phyloP scores from a whole-genome alignment of 37 sponge, comb jelly and placozoan genomes.

The Crambe crambe region DNA sequence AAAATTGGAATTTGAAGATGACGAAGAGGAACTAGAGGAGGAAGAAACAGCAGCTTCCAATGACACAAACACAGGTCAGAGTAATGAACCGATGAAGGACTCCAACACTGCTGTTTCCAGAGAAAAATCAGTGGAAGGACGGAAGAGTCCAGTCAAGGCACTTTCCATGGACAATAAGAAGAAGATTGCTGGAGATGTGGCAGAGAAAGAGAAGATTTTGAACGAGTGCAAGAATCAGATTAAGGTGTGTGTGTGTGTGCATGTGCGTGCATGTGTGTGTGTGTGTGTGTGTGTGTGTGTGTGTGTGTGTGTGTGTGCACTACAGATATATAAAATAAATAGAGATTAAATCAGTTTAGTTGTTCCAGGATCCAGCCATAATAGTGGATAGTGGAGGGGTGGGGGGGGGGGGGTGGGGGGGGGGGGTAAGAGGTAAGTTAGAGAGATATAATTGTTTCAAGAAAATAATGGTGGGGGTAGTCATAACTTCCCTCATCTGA shows the following conservation, averaged over 20 bases:
- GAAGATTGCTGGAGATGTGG: background rate
- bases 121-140: background rate
- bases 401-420: too few species aligned
- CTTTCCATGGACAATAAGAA: background rate
- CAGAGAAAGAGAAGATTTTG: constrained; percentile 6
- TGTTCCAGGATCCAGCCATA: too few species aligned
- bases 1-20: background rate
- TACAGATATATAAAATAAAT: too few species aligned
- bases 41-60: background rate
- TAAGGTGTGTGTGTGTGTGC: constrained; percentile 29
- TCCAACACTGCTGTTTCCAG: background rate
- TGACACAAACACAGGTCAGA: background rate
- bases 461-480: too few species aligned
- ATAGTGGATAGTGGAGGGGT: too few species aligned
- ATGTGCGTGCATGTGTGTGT: constrained; percentile 10
- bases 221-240: constrained; percentile 17
- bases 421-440: too few species aligned
- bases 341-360: too few species aligned
- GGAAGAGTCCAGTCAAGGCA: background rate
- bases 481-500: too few species aligned
- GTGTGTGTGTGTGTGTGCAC: too few species aligned
- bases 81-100: background rate
- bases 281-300: background rate
- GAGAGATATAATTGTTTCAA: too few species aligned
- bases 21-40: background rate